phyloP scores from a whole-genome alignment of 1,140 invertebrate species.

The Heterodera schachtii region DNA sequence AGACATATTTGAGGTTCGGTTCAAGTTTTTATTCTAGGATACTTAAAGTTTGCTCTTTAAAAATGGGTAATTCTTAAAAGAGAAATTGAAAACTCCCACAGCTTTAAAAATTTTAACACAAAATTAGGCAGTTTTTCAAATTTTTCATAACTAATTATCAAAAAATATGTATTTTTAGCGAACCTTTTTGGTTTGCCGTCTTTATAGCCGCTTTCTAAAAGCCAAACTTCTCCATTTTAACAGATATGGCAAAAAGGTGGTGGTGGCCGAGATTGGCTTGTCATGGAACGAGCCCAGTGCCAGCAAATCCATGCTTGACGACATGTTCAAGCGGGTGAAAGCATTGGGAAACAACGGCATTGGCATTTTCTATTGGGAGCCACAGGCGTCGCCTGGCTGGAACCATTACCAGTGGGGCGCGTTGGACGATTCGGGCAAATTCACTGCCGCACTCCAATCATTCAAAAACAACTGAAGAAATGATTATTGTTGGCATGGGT shows the following conservation, averaged over 20 bases:
- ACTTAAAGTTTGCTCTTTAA: too few relatives aligned
- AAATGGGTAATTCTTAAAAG: too few relatives aligned
- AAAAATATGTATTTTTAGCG: not conserved
- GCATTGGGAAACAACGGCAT: not conserved
- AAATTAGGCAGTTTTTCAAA: too few relatives aligned
- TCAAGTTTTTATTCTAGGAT: not conserved
- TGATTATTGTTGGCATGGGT: too few relatives aligned
- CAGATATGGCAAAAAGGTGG: not conserved
- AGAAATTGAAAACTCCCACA: too few relatives aligned
- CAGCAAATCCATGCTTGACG: not conserved
- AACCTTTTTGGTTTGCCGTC: not conserved
- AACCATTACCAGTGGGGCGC: slow-evolving; percentile 1
- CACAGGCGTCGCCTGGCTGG: not conserved
- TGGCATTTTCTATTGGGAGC: slow-evolving; percentile 10
- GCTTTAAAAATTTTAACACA: too few relatives aligned
- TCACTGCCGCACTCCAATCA: not conserved
- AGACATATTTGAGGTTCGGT: not conserved
- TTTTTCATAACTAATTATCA: too few relatives aligned
- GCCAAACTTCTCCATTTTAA: not conserved
- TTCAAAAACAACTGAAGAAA: not conserved
- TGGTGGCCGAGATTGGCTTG: slow-evolving; percentile 10
- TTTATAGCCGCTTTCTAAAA: not conserved
- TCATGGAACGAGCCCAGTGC: not conserved
- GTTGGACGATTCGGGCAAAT: not conserved
- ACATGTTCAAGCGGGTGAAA: not conserved